Evolutionary conservation across 2,888 invertebrate species (phyloP).

Genomic region (Drosophila nr. fundita): DNA sequence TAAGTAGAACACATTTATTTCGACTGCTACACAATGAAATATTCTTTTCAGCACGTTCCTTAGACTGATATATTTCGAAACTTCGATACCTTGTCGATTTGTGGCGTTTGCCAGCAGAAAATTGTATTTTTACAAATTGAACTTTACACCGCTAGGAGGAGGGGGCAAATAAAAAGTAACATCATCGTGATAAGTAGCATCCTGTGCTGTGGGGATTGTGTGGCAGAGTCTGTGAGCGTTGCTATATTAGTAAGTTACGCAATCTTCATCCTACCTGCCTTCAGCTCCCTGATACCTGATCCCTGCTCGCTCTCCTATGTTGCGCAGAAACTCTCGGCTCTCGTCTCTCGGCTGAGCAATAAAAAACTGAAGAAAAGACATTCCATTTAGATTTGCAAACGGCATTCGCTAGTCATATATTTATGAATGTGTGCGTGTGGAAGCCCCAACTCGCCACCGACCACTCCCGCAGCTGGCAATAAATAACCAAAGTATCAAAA

Average conservation of each 20-base stretch:
- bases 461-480: conserved; percentile 64
- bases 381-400: conserved; percentile 70
- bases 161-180: conserved; percentile 20
- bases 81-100: conserved; percentile 5
- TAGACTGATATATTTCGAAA: conserved; percentile 1
- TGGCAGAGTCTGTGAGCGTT: conserved; percentile 41
- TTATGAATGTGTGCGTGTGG: conserved; percentile 40
- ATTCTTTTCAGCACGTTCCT: background rate
- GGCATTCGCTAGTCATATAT: conserved; percentile 56
- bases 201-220: conserved; percentile 22
- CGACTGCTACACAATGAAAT: background rate
- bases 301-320: background rate
- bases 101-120: background rate
- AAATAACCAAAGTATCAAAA: conserved; percentile 76
- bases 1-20: background rate
- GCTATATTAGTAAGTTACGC: conserved; percentile 20
- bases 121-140: conserved; percentile 17
- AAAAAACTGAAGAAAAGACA: conserved; percentile 73
- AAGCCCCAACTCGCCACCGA: conserved; percentile 39
- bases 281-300: background rate
- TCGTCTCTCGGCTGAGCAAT: conserved; percentile 69
- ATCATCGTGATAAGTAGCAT: conserved; percentile 37
- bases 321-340: conserved; percentile 23
- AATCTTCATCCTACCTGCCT: background rate
- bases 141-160: background rate